These are phyloP conservation scores for Agrotis exclamationis DNA, from an alignment of 2,888 invertebrate genomes.

Conservation along the genomic window DNA sequence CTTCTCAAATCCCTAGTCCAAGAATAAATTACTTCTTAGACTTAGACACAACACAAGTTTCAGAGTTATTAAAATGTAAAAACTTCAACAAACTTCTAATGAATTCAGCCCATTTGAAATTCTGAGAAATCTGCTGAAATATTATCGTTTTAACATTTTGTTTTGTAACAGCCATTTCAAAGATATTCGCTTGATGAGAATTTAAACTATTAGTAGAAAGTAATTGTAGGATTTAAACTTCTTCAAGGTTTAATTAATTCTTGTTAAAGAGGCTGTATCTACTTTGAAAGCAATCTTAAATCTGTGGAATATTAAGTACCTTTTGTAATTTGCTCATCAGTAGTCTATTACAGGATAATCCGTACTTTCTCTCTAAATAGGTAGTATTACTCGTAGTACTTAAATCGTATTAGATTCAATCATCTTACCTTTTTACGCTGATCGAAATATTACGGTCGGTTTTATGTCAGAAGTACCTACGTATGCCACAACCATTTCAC, in stretches of 20 bases:
- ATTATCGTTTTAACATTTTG: conserved; percentile 33
- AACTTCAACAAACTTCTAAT: conserved; percentile 52
- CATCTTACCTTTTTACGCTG: neutral
- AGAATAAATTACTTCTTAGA: conserved; percentile 26
- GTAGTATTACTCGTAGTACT: neutral
- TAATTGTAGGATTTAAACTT: conserved; percentile 9
- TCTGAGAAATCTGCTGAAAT: conserved; percentile 43
- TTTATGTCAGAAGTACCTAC: neutral
- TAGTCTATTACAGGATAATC: neutral
- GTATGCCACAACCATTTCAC: neutral
- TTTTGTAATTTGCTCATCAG: neutral
- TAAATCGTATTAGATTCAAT: neutral
- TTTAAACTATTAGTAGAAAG: conserved; percentile 34
- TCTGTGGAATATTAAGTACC: neutral
- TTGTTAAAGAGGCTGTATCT: neutral
- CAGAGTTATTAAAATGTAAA: conserved; percentile 50
- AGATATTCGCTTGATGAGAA: conserved; percentile 42
- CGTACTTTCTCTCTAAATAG: no score
- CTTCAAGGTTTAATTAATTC: neutral
- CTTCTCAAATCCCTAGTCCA: neutral
- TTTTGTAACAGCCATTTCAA: conserved; percentile 23
- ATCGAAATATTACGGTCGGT: neutral
- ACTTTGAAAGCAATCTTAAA: neutral
- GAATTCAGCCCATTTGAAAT: conserved; percentile 45
- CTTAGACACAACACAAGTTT: conserved; percentile 21